These are phyloP conservation scores for Gambelia wislizenii DNA, from an alignment of 2,797 vertebrate species.

Conservation along the genomic window DNA sequence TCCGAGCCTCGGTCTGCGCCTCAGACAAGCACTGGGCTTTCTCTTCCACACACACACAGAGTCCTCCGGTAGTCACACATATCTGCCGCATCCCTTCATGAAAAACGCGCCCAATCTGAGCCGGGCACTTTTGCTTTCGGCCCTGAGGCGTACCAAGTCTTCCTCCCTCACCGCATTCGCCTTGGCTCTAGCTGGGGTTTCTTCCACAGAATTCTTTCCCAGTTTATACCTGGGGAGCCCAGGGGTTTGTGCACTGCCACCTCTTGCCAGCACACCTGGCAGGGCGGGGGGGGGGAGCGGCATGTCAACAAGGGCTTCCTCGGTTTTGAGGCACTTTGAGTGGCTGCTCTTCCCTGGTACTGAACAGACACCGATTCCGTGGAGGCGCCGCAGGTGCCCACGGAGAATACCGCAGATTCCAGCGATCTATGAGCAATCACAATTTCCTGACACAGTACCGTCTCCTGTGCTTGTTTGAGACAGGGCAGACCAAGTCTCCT, in stretches of 20 bases:
- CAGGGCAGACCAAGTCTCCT: neutral
- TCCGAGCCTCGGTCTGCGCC: neutral
- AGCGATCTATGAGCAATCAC: neutral
- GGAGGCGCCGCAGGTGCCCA: too few relatives aligned
- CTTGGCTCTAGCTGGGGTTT: neutral
- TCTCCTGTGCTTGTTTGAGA: neutral
- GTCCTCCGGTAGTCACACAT: neutral
- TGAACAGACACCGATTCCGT: too few relatives aligned
- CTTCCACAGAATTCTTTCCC: too few relatives aligned
- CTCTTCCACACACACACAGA: too few relatives aligned
- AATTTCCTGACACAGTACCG: too few relatives aligned
- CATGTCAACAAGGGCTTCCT: too few relatives aligned
- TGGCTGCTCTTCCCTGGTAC: too few relatives aligned
- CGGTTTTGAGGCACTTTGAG: too few relatives aligned
- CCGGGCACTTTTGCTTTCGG: neutral
- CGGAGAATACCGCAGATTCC: neutral
- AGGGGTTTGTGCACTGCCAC: too few relatives aligned
- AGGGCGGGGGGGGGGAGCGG: too few relatives aligned
- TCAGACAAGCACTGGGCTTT: neutral
- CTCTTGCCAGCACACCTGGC: too few relatives aligned
- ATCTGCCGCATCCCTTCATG: neutral
- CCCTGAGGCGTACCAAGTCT: neutral
- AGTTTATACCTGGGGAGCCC: too few relatives aligned
- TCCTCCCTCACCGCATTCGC: neutral
- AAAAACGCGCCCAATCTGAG: neutral